Conservation (phyloP, 2,797 vertebrate genomes). For the Thripadectes ignobilis region DNA sequence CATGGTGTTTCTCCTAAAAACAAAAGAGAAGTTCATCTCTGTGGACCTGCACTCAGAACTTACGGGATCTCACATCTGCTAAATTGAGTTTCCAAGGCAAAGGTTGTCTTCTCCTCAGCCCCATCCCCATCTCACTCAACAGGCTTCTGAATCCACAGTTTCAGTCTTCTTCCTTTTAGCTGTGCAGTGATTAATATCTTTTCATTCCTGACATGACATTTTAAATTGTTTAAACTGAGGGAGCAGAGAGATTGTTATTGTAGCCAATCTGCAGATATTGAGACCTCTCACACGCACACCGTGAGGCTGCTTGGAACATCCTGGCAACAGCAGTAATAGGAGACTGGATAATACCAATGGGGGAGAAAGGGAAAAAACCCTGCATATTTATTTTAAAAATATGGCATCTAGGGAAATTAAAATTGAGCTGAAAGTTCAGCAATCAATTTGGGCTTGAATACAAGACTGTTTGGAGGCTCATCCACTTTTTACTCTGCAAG, state of each 20-base stretch:
- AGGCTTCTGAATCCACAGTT: not conserved
- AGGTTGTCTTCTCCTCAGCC: not conserved
- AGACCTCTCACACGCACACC: not conserved
- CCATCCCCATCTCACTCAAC: not conserved
- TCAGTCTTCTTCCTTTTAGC: not conserved
- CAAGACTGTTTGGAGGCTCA: conserved; percentile 9
- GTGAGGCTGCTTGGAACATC: not conserved
- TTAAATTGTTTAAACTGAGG: conserved; percentile 50
- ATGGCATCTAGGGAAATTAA: conserved; percentile 41
- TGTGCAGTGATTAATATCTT: conserved; percentile 28
- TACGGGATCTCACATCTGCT: not conserved
- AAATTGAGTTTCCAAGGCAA: not conserved
- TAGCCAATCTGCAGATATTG: conserved; percentile 15
- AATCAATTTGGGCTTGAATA: conserved; percentile 33
- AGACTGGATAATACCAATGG: not conserved
- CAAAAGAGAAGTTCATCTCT: not conserved
- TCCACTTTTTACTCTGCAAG: not conserved
- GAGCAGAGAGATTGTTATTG: conserved; percentile 21
- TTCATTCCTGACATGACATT: conserved; percentile 32
- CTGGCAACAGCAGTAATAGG: not conserved
- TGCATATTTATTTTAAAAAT: conserved; percentile 44
- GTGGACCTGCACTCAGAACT: not conserved
- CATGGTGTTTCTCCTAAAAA: not conserved
- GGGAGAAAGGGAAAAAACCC: not conserved
- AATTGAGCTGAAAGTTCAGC: conserved; percentile 45